phyloP scores from a whole-genome alignment of 1,140 invertebrate species.

The Sminthurinus signatus region DNA sequence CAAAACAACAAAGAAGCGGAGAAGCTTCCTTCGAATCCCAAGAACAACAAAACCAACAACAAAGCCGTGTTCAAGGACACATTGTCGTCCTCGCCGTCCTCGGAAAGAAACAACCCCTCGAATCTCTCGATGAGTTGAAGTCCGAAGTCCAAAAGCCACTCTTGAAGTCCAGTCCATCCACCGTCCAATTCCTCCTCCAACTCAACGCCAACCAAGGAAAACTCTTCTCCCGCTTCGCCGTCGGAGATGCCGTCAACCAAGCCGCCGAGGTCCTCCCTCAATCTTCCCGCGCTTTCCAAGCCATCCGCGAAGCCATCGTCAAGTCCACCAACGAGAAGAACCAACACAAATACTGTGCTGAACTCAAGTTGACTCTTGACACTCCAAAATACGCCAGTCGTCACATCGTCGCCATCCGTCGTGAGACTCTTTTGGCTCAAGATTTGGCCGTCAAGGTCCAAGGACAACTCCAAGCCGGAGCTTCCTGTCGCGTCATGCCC shows the following conservation, averaged over 20 bases:
- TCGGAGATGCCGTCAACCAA: slow-evolving; percentile 29
- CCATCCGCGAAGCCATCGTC: slow-evolving; percentile 28
- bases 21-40: background rate
- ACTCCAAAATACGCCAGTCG: slow-evolving; percentile 18
- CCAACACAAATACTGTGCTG: slow-evolving; percentile 21
- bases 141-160: slow-evolving; percentile 15
- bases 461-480: slow-evolving; percentile 19
- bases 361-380: slow-evolving; percentile 22
- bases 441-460: slow-evolving; percentile 23
- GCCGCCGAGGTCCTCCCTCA: slow-evolving; percentile 20
- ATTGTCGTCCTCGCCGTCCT: slow-evolving; percentile 25
- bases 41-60: slow-evolving; percentile 1
- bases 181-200: slow-evolving; percentile 28
- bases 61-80: background rate
- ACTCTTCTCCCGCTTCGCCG: slow-evolving; percentile 19
- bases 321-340: slow-evolving; percentile 7
- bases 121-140: slow-evolving; percentile 5
- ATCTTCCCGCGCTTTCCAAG: slow-evolving; percentile 10
- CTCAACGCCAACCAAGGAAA: background rate
- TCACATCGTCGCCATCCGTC: slow-evolving; percentile 22
- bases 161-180: slow-evolving; percentile 13
- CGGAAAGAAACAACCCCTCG: slow-evolving; percentile 28
- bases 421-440: slow-evolving; percentile 23
- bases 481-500: slow-evolving; percentile 20
- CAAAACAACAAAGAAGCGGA: background rate